Evolutionary conservation across 2,797 vertebrate species (phyloP).

Genomic region (Neopelma chrysocephalum): DNA sequence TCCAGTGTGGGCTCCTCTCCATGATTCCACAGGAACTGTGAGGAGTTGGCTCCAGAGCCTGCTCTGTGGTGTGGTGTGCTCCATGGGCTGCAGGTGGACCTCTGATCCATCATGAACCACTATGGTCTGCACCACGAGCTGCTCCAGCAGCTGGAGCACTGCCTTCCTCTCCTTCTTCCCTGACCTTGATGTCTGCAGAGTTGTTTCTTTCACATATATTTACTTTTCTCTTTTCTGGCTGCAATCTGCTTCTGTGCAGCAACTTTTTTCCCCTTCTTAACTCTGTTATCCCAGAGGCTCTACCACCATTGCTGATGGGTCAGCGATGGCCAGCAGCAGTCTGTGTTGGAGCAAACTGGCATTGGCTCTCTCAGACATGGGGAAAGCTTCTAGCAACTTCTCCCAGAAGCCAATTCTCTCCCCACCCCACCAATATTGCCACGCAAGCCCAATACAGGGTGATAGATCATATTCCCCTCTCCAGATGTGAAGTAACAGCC

Average conservation of each 20-base stretch:
- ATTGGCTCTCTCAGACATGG: background rate
- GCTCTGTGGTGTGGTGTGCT: background rate
- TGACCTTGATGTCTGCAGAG: background rate
- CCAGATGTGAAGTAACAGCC: background rate
- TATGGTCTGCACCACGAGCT: accelerated
- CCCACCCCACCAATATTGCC: background rate
- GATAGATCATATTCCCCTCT: background rate
- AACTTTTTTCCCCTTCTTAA: background rate
- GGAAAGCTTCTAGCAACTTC: background rate
- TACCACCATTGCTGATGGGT: background rate
- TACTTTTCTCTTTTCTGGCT: background rate
- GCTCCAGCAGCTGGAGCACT: background rate
- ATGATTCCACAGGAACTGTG: background rate
- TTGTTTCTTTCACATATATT: background rate
- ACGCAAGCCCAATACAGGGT: background rate
- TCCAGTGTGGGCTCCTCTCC: background rate
- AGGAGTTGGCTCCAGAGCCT: background rate
- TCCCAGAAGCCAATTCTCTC: background rate
- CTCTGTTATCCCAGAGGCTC: background rate
- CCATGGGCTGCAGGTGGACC: background rate
- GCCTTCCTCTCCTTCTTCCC: background rate
- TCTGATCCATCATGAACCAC: background rate
- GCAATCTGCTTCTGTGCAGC: background rate
- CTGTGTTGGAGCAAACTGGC: background rate
- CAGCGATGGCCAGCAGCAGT: background rate